These are phyloP conservation scores for Danionella cerebrum DNA, from an alignment of 2,113 vertebrate species.

Conservation along the genomic window DNA sequence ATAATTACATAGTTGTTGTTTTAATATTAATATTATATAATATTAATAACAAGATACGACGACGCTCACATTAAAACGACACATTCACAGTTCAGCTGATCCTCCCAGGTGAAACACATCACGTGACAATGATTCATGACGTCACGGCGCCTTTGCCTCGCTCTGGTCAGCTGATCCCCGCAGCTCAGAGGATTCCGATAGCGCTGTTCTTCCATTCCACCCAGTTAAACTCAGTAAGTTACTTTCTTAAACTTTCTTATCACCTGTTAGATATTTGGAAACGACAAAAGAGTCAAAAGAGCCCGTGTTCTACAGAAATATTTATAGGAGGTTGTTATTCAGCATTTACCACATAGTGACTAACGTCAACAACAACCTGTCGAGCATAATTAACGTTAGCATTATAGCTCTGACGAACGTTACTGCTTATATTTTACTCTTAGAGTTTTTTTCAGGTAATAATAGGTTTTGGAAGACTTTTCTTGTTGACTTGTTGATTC, in stretches of 20 bases:
- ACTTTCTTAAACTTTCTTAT: neutral
- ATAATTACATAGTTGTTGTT: too few relatives aligned
- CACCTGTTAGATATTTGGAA: neutral
- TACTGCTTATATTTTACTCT: neutral
- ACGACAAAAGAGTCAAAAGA: neutral
- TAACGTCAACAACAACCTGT: slow-evolving; percentile 5
- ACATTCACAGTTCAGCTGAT: too few relatives aligned
- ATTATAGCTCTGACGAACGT: neutral
- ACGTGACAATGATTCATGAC: slow-evolving; percentile 16
- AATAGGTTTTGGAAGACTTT: neutral
- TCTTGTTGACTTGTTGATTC: too few relatives aligned
- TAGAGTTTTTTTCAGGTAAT: too few relatives aligned
- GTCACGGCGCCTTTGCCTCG: neutral
- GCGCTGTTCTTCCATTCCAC: neutral
- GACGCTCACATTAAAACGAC: too few relatives aligned
- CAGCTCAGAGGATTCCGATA: neutral
- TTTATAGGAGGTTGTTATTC: neutral
- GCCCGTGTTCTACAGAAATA: neutral
- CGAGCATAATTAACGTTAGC: neutral
- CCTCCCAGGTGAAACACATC: slow-evolving; percentile 6
- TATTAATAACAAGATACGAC: too few relatives aligned
- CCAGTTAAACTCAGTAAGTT: neutral
- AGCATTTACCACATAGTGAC: neutral
- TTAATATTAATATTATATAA: too few relatives aligned
- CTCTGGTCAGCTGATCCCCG: slow-evolving; percentile 26